These are phyloP conservation scores for Mastomys coucha DNA, from an alignment of 2,113 vertebrate genomes.

Conservation along the genomic window DNA sequence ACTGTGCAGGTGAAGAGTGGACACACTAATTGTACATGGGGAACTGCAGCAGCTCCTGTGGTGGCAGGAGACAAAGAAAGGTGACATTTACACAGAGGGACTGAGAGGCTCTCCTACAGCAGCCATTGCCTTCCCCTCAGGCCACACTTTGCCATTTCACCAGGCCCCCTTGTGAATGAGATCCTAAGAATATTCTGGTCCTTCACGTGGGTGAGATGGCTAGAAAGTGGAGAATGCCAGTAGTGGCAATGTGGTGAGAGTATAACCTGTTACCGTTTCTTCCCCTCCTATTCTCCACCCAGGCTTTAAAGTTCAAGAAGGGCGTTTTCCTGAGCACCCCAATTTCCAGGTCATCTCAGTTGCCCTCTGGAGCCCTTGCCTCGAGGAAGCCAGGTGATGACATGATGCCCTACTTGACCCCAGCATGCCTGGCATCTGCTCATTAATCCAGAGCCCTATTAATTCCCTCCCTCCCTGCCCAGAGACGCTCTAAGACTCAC, in stretches of 20 bases:
- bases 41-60: constrained; percentile 33
- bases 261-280: constrained; percentile 32
- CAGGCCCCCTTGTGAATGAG: constrained; percentile 40
- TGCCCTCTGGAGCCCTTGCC: constrained; percentile 35
- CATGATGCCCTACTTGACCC: constrained; percentile 72
- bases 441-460: constrained; percentile 58
- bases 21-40: constrained; percentile 3
- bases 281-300: constrained; percentile 21
- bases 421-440: constrained; percentile 71
- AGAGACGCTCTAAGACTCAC: constrained; percentile 59
- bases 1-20: background rate
- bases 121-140: background rate
- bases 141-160: constrained; percentile 41
- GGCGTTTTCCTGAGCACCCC: constrained; percentile 48
- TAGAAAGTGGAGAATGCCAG: constrained; percentile 41
- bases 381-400: constrained; percentile 68
- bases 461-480: constrained; percentile 56
- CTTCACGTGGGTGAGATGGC: background rate
- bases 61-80: background rate
- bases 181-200: constrained; percentile 60
- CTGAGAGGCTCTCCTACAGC: background rate
- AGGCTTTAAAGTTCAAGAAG: constrained; percentile 58
- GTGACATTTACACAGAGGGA: background rate
- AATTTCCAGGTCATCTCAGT: constrained; percentile 51
- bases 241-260: background rate